These are phyloP conservation scores for Blastobasis adustella DNA, from an alignment of 2,888 invertebrate genomes.

Conservation along the genomic window DNA sequence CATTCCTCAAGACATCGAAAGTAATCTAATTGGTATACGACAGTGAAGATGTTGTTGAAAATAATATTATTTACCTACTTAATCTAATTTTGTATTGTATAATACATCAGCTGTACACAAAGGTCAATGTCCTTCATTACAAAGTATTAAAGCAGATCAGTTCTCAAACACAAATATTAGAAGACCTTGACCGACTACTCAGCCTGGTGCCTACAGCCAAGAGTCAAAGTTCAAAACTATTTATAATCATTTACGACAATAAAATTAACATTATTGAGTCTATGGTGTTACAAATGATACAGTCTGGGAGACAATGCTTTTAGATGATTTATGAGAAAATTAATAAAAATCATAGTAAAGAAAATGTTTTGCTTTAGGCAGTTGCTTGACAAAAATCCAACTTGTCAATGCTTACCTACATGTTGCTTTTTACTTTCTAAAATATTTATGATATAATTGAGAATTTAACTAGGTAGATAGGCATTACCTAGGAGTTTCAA, in stretches of 20 bases:
- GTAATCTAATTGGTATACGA: neutral
- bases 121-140: conserved; percentile 24
- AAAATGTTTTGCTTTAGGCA: no score
- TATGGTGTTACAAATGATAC: conserved; percentile 5
- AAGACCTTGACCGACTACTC: conserved; percentile 43
- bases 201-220: conserved; percentile 19
- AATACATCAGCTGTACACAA: neutral
- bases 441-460: no score
- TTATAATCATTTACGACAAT: conserved; percentile 41
- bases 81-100: no score
- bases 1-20: neutral
- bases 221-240: conserved; percentile 54
- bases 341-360: no score
- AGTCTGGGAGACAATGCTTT: neutral
- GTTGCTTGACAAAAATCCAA: no score
- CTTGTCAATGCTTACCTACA: no score
- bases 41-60: no score
- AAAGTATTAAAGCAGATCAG: conserved; percentile 30
- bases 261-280: conserved; percentile 26
- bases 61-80: no score
- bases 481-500: no score
- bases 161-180: conserved; percentile 23
- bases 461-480: no score
- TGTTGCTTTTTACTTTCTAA: no score
- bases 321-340: no score